Percentiles rank a stretch among this genome's conserved stretches.
phyloP scores from a whole-genome alignment of 2,888 invertebrate genomes.

The Nemapogon koenigi region DNA sequence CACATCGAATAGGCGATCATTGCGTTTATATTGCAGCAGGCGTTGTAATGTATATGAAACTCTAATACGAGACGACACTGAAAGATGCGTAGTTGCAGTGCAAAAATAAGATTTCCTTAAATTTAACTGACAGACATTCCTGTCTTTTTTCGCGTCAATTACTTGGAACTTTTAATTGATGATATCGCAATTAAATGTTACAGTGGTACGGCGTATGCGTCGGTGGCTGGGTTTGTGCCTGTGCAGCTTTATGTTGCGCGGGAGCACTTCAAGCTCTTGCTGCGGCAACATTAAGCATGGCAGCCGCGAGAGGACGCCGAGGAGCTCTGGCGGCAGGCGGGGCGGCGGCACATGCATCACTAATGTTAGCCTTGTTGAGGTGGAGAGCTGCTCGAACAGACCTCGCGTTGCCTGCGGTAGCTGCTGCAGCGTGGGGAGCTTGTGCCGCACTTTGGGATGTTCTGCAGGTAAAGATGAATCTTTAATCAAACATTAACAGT shows the following conservation, averaged over 20 bases:
- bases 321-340: slow-evolving; percentile 82
- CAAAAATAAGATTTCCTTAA: no score
- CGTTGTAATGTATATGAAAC: no score
- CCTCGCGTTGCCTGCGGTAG: slow-evolving; percentile 81
- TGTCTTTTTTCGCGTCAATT: no score
- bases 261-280: slow-evolving; percentile 79
- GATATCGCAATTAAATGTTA: no score
- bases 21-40: no score
- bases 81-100: no score
- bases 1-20: no score
- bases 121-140: no score
- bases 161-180: no score
- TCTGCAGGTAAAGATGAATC: slow-evolving; percentile 61
- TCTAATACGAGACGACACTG: no score
- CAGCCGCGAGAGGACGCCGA: slow-evolving; percentile 75
- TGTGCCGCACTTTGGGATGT: slow-evolving; percentile 89
- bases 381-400: slow-evolving; percentile 86
- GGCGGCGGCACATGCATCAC: slow-evolving; percentile 80
- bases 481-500: no score
- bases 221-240: slow-evolving; percentile 75
- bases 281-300: slow-evolving; percentile 81
- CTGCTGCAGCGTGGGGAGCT: slow-evolving; percentile 86
- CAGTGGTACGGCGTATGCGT: slow-evolving; percentile 87
- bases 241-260: slow-evolving; percentile 75
- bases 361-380: slow-evolving; percentile 75